Conservation (phyloP, 2,888 invertebrate species). For the Oscheius sp. region DNA sequence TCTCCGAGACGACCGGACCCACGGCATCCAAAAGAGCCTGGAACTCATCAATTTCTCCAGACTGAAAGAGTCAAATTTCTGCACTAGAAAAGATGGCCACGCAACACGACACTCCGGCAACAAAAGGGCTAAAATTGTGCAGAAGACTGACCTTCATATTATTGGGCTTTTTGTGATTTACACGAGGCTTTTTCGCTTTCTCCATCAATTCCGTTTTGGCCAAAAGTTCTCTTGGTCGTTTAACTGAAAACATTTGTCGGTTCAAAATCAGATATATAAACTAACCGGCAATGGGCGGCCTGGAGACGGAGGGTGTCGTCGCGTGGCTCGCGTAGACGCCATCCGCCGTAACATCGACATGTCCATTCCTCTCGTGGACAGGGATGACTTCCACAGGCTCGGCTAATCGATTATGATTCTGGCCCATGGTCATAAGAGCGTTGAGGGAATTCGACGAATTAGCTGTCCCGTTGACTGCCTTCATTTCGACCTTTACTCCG, state of each 20-base stretch:
- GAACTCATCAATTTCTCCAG: conserved; percentile 13
- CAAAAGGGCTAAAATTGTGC: neutral
- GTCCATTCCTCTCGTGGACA: conserved; percentile 26
- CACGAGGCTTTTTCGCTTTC: conserved; percentile 41
- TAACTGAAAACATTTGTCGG: conserved; percentile 23
- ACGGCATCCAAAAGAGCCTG: conserved; percentile 49
- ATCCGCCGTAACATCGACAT: conserved; percentile 15
- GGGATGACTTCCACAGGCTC: neutral
- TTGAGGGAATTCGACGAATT: conserved; percentile 25
- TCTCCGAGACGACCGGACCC: conserved; percentile 59
- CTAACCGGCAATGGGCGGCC: conserved; percentile 1
- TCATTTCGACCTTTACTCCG: conserved; percentile 1
- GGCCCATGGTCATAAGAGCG: conserved; percentile 35
- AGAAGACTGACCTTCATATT: conserved; percentile 32
- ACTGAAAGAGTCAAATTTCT: conserved; percentile 18
- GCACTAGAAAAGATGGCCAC: neutral
- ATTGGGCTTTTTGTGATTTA: conserved; percentile 23
- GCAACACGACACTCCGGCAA: conserved; percentile 1
- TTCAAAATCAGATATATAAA: too few species aligned
- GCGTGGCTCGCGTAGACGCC: conserved; percentile 11
- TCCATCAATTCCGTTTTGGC: conserved; percentile 24
- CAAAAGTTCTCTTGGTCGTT: conserved; percentile 13
- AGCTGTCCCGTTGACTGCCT: conserved; percentile 6
- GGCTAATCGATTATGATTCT: conserved; percentile 44
- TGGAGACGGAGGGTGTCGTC: conserved; percentile 24